Evolutionary conservation across 2,113 vertebrate species (phyloP), one percentile per base, ranked within the genome.

Genomic region (Thamnaconus septentrionalis): DNA sequence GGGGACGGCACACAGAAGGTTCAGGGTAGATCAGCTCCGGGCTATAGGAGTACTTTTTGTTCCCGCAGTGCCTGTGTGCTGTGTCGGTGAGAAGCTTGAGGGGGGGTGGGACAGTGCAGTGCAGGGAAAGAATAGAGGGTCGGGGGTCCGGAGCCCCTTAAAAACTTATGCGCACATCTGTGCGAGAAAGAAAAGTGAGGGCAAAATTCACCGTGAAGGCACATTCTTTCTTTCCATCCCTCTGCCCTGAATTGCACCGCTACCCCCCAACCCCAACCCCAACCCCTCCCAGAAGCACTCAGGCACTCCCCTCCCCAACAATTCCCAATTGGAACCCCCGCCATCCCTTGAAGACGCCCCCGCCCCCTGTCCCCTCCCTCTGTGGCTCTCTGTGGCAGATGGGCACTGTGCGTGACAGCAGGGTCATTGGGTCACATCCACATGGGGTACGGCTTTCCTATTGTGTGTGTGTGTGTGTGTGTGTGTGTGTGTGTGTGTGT

Each of bases 391-490:
- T 67, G 80, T 84, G 83, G 91, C 91, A 93, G 91, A 93, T 93
- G 91, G 91, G 88, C 89, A 84, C 83, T 89, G 76, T 87, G 91
- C 87, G 83, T 76, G 89, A 91, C 89, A 86, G 88, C 80, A 81
- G 85, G 91, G 91, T 91, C 90, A 89, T 81, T 42, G 71, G 91
- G 91, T 93, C 91, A 91, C 88, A 88, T 83, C 89, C 87, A 90
- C 85, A 89, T 86, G 83, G 86, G 84, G 83, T 67, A 61, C 69
- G 75, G 73, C 59, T 81, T 63, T 59, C 47, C 63, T 80, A 71
- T 62, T 74, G 71, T 80, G 75, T 54, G 55, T 79, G 41, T 53
- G 7, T 69, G 52, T 55, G 47, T 69, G 59, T 67, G 10, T 52
- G 10, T 76, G 65, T 68, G 63, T 50, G 59, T 51, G 48, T 39